Evolutionary conservation across 2,888 invertebrate genomes (phyloP), one percentile per base, ranked within the genome.

Genomic region (Amiota communis): DNA sequence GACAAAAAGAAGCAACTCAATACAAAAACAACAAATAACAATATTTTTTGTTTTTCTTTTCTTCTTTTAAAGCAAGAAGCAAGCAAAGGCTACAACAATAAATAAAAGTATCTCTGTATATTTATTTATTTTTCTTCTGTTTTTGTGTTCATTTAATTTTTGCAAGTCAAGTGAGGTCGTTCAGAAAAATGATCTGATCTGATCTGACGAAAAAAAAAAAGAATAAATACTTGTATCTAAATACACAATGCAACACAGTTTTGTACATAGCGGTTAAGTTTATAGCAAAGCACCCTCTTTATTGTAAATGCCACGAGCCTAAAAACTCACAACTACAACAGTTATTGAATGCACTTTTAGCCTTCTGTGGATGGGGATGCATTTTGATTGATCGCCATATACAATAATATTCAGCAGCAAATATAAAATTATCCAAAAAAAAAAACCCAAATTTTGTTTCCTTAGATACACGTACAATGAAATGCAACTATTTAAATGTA

Each of bases 401-500:
- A 72, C n/a, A n/a, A n/a, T n/a, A 76, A 78, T 69, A 76, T 73
- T 36, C 36, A 36, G 76, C 47, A 56, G 57, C 56, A 23, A n/a
- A 53, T 71, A 70, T 73, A 73, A 72, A 78, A 57, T 77, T 68
- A 57, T 67, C 47, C 53, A 10, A 12, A 36, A 17, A 64, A 46
- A 64, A 46, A 36, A 36, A 36, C 36, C 2, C 36, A 0, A 36
- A 36, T 36, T 36, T 36, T 36, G 2, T 36, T 36, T 36, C 36
- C 36, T 36, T 36, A 36, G 36, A 36, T 36, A 36, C n/a, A n/a
- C n/a, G n/a, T n/a, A n/a, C 36, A 36, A 36, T 36, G 36, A 36
- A 36, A 36, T 36, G 36, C 36, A 36, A 36, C 36, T 36, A 36
- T 6, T 36, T 36, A 36, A 2, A 36, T 36, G 36, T 36, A 6